Evolutionary conservation across 2,113 vertebrate species (phyloP).

Genomic region (Euleptes europaea): DNA sequence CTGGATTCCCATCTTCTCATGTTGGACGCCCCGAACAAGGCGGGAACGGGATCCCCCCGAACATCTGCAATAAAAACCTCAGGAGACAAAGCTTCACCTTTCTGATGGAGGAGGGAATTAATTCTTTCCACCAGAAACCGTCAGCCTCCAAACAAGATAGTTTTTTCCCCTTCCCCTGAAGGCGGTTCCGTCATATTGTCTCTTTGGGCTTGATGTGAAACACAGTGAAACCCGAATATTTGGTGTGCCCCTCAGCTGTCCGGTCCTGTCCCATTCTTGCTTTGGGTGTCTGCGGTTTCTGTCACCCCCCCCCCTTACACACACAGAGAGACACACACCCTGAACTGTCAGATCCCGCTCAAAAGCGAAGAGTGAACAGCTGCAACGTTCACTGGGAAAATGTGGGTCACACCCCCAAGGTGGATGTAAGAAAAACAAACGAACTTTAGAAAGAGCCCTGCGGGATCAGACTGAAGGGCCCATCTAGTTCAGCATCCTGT

Average conservation of each 20-base stretch:
- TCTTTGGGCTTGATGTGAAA: not conserved
- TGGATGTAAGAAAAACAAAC: too few species aligned
- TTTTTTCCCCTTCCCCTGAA: not conserved
- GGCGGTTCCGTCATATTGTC: not conserved
- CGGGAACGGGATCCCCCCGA: not conserved
- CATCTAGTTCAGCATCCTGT: too few species aligned
- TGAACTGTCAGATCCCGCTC: not conserved
- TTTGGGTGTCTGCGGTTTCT: not conserved
- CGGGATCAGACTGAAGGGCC: too few species aligned
- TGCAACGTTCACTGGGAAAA: not conserved
- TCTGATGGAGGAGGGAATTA: not conserved
- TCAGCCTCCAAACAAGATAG: not conserved
- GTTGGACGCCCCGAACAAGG: not conserved
- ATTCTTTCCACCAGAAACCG: not conserved
- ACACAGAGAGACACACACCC: too few species aligned
- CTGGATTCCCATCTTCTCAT: not conserved
- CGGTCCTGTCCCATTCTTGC: not conserved
- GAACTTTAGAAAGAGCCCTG: too few species aligned
- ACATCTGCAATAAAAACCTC: not conserved
- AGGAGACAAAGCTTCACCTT: not conserved
- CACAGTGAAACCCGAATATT: accelerated
- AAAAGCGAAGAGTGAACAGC: not conserved
- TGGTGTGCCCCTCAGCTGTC: not conserved
- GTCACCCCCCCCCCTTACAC: not conserved
- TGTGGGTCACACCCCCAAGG: not conserved